Evolutionary conservation across 2,888 invertebrate genomes (phyloP).

Genomic region (Gasteruption jaculator): DNA sequence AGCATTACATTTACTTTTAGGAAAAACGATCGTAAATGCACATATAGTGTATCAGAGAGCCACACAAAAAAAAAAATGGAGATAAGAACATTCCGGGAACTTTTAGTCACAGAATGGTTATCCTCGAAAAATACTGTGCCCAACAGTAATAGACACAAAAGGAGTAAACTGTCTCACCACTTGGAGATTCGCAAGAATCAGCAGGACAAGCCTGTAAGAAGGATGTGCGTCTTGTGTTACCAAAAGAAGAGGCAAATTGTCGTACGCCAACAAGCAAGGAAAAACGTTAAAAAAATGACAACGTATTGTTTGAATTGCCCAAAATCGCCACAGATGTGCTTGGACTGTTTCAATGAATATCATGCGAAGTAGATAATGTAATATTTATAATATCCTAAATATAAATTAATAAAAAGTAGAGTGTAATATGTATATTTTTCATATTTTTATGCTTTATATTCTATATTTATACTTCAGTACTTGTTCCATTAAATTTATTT

Average conservation of each 20-base stretch:
- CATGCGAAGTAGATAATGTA: conserved; percentile 17
- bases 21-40: conserved; percentile 14
- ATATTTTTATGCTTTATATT: conserved; percentile 16
- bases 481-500: conserved; percentile 11
- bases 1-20: conserved; percentile 16
- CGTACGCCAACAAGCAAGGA: conserved; percentile 22
- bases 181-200: conserved; percentile 17
- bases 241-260: conserved; percentile 19
- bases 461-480: conserved; percentile 15
- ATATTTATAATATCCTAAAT: conserved; percentile 19
- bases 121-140: conserved; percentile 14
- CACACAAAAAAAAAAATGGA: conserved; percentile 23
- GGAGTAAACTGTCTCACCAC: conserved; percentile 15
- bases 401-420: conserved; percentile 23
- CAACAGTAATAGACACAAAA: conserved; percentile 11
- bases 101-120: conserved; percentile 18
- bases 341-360: conserved; percentile 19
- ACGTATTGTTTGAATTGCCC: conserved; percentile 22
- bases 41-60: conserved; percentile 23
- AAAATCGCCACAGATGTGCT: conserved; percentile 23
- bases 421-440: conserved; percentile 17
- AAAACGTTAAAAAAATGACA: conserved; percentile 21
- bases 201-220: conserved; percentile 23
- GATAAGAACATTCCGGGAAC: conserved; percentile 24
- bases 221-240: conserved; percentile 24